Evolutionary conservation across 35 echinoderm and acorn worm genomes (phyloP).

Genomic region (Apostichopus californicus): DNA sequence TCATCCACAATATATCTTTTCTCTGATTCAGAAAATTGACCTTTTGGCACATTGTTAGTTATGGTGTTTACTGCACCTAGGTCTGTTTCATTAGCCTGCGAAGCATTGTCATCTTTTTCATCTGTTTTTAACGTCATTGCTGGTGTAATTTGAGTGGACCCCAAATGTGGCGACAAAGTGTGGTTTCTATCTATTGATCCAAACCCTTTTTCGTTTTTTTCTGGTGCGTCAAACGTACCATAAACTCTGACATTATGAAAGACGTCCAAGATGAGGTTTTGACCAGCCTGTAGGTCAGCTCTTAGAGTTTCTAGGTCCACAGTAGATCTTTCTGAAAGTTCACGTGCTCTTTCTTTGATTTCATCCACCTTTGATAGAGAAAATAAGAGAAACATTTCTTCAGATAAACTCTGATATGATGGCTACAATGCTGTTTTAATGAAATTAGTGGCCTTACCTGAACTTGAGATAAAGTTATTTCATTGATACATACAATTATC

Average conservation of each 20-base stretch:
- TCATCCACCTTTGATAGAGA: neutral
- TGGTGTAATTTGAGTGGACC: neutral
- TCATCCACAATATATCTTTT: neutral
- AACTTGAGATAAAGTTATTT: too few species aligned
- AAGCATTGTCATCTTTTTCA: neutral
- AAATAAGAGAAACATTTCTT: neutral
- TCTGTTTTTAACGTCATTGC: neutral
- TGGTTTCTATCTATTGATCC: slow-evolving; percentile 1
- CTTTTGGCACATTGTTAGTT: neutral
- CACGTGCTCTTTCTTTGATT: slow-evolving; percentile 38
- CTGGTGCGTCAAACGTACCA: neutral
- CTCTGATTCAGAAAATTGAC: neutral
- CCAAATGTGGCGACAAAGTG: neutral
- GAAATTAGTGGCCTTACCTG: too few species aligned
- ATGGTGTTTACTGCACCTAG: neutral
- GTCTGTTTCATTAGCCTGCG: neutral
- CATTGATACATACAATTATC: too few species aligned
- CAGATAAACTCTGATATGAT: too few species aligned
- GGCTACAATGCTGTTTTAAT: too few species aligned
- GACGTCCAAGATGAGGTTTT: neutral
- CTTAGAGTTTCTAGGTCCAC: slow-evolving; percentile 33
- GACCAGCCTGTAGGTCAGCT: slow-evolving; percentile 17
- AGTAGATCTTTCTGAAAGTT: slow-evolving; percentile 27
- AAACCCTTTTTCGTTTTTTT: neutral
- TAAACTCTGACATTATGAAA: neutral